Evolutionary conservation across 2,888 invertebrate species (phyloP).

Genomic region (Cosmopolites sordidus): DNA sequence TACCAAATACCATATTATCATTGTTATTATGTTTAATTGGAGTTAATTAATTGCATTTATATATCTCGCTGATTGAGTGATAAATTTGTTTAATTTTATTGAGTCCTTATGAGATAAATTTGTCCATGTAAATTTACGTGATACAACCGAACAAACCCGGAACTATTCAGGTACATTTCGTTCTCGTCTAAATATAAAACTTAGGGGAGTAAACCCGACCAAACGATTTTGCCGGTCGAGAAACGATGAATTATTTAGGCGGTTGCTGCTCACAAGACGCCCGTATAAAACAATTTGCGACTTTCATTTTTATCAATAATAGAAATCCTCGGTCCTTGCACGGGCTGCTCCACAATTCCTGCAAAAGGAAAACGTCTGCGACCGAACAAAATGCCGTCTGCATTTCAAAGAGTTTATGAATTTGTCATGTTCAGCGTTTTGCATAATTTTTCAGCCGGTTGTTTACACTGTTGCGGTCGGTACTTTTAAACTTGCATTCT

Average conservation of each 20-base stretch:
- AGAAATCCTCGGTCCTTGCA: slow-evolving; percentile 40
- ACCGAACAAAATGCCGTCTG: slow-evolving; percentile 31
- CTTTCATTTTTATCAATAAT: slow-evolving; percentile 48
- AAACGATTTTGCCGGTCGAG: slow-evolving; percentile 10
- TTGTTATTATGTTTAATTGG: too few species aligned
- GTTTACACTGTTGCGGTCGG: too few species aligned
- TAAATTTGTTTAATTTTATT: too few species aligned
- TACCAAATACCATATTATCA: too few species aligned
- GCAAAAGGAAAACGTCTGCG: slow-evolving; percentile 12
- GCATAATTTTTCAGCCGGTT: neutral
- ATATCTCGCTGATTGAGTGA: too few species aligned
- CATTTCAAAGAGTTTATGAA: slow-evolving; percentile 36
- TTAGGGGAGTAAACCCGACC: neutral
- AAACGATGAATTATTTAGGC: slow-evolving; percentile 42
- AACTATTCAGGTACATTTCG: too few species aligned
- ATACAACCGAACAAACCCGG: too few species aligned
- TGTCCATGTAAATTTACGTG: too few species aligned
- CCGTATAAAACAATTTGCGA: slow-evolving; percentile 48
- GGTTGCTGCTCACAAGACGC: slow-evolving; percentile 40
- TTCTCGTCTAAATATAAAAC: too few species aligned
- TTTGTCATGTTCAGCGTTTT: slow-evolving; percentile 24
- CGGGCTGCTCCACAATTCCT: slow-evolving; percentile 21
- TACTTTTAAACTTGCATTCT: too few species aligned
- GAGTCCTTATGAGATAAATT: too few species aligned
- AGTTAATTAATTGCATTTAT: too few species aligned